These are phyloP conservation scores for Synanthedon formicaeformis DNA, from an alignment of 2,888 invertebrate genomes.

Conservation along the genomic window DNA sequence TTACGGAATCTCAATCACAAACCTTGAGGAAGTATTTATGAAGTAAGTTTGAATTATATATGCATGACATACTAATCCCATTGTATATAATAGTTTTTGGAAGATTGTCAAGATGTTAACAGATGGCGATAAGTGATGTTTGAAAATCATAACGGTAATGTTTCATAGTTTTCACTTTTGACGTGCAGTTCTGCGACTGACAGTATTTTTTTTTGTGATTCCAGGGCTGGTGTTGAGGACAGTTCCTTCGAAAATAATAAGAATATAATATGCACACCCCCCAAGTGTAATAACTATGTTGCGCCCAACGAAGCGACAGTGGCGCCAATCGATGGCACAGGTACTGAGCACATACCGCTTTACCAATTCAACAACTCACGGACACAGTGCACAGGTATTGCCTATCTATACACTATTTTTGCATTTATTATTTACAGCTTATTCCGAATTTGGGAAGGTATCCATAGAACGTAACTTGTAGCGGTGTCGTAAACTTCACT, in stretches of 20 bases:
- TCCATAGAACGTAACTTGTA: too few relatives aligned
- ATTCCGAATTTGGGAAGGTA: too few relatives aligned
- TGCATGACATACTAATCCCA: too few relatives aligned
- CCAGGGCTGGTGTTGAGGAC: neutral
- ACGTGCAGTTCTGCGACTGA: too few relatives aligned
- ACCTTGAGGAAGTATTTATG: slow-evolving; percentile 93
- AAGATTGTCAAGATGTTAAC: too few relatives aligned
- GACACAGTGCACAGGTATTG: neutral
- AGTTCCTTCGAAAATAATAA: neutral
- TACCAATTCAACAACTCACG: neutral
- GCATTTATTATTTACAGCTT: too few relatives aligned
- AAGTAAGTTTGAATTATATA: slow-evolving; percentile 57
- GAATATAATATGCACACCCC: neutral
- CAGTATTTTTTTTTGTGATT: neutral
- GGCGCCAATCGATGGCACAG: neutral
- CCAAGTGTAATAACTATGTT: neutral
- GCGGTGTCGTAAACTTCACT: too few relatives aligned
- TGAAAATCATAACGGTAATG: too few relatives aligned
- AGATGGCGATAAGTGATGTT: too few relatives aligned
- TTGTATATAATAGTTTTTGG: too few relatives aligned
- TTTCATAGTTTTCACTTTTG: too few relatives aligned
- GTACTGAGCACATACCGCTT: neutral
- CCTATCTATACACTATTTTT: too few relatives aligned
- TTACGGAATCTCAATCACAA: slow-evolving; percentile 88
- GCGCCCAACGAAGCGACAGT: neutral